Base-by-base conservation (phyloP, 2,797 vertebrate species). In the Clarias fuscus region DNA sequence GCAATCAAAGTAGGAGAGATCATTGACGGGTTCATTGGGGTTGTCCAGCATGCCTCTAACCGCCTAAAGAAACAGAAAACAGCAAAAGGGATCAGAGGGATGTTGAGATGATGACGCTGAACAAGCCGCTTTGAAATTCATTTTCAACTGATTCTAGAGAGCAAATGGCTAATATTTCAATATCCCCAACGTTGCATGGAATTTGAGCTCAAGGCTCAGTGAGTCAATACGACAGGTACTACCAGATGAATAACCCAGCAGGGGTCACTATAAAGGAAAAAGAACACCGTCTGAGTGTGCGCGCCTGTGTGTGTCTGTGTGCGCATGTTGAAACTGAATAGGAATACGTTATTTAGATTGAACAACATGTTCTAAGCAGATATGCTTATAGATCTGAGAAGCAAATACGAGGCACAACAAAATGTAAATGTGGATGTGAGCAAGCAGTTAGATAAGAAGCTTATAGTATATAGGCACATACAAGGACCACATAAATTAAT, bases 1-100 rank as follows among this genome's bases (percentile, higher is more conserved):
- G 93, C 98, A 99, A 92, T 99, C 98, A 84, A 99, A 99, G 92
- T 99, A 99, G 0, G 98, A 99, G 76, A 99, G 97, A 90, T 99
- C 98, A 0, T 93, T 99, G 86, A 99, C 97, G 0, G 98, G 98
- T 89, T 99, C 98, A 5, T 96, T 99, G 70, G 98, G 97, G 91
- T 98, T 99, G 88, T 98, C 97, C 82, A 99, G 91, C 94, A 99
- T 97, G 65, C 98, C 98, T 90, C 97, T 96, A 78, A 99, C 97
- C 81, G 98, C 98, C 98, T 99, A 90, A 27, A 71, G 22, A 80
- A 62, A 37, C 27, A 62, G 40, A 79, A 67, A 24, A 79, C 40
- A 59, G 70, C 27, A 43, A 48, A 37, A 70, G 30, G 75, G 48
- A 37, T 40, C 56, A 82, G n/a, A 68, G n/a, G n/a, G 62, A 82